A percentile compares a stretch with the other conserved stretches of the same genome.
Conservation (phyloP, 2,888 invertebrate species). For the Oligia latruncula region DNA sequence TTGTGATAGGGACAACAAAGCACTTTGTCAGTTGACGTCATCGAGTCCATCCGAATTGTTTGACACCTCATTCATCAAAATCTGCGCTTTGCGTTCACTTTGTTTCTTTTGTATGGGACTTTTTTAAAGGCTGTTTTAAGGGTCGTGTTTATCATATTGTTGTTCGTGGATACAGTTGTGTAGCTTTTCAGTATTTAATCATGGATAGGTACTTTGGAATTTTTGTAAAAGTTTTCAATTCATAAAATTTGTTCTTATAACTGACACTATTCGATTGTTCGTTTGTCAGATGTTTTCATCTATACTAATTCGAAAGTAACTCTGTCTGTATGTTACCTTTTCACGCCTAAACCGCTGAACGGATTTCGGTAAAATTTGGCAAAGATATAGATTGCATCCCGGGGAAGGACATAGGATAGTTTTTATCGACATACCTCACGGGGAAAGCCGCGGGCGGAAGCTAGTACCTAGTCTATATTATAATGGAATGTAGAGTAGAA, state of each 20-base stretch:
- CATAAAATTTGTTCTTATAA: background rate
- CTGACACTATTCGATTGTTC: background rate
- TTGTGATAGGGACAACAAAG: slow-evolving; percentile 50
- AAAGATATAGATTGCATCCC: too few relatives aligned
- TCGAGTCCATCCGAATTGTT: slow-evolving; percentile 54
- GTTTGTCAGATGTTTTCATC: background rate
- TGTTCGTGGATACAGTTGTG: slow-evolving; percentile 6
- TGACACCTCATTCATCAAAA: slow-evolving; percentile 59
- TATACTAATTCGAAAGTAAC: too few relatives aligned
- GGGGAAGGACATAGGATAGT: too few relatives aligned
- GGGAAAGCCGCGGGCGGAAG: too few relatives aligned
- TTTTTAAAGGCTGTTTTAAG: slow-evolving; percentile 35
- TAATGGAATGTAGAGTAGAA: background rate
- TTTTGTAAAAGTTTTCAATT: background rate
- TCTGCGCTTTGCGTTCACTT: slow-evolving; percentile 33
- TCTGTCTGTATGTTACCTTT: too few relatives aligned
- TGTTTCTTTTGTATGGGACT: slow-evolving; percentile 36
- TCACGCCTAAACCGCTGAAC: too few relatives aligned
- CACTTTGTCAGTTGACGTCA: slow-evolving; percentile 44
- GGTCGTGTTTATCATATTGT: slow-evolving; percentile 26
- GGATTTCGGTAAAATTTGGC: too few relatives aligned
- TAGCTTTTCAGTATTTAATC: background rate
- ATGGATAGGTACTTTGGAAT: too few relatives aligned
- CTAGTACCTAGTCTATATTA: too few relatives aligned
- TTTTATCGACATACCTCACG: too few relatives aligned